Evolutionary conservation across 2,888 invertebrate species (phyloP).

Genomic region (Drosophila mimetica): DNA sequence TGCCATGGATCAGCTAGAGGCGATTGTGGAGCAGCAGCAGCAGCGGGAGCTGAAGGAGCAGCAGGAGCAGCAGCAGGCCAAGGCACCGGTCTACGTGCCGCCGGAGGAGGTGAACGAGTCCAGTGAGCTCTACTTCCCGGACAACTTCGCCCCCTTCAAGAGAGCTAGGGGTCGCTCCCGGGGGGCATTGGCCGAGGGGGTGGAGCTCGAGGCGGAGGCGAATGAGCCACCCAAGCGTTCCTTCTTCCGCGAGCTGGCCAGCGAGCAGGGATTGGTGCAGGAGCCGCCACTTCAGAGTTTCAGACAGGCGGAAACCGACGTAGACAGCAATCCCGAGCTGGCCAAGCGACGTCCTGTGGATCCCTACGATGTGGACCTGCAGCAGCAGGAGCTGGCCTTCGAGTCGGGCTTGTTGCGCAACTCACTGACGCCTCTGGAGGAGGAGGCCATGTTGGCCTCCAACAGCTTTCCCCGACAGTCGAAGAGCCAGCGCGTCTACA

Average conservation of each 20-base stretch:
- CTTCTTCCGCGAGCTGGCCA: constrained; percentile 79
- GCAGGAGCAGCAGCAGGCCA: constrained; percentile 27
- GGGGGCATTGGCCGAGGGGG: constrained; percentile 9
- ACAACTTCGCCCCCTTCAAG: constrained; percentile 73
- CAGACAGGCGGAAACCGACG: constrained; percentile 32
- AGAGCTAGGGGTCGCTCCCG: constrained; percentile 51
- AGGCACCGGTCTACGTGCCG: constrained; percentile 64
- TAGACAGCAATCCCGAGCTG: constrained; percentile 41
- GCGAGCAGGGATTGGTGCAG: constrained; percentile 65
- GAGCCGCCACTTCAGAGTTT: constrained; percentile 45
- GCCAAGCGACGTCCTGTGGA: constrained; percentile 53
- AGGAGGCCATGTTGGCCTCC: constrained; percentile 82
- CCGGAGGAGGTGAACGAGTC: constrained; percentile 75
- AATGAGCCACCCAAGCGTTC: constrained; percentile 55
- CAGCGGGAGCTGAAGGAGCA: constrained; percentile 41
- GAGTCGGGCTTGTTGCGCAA: constrained; percentile 73
- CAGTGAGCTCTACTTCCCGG: constrained; percentile 79
- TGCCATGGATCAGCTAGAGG: constrained; percentile 68
- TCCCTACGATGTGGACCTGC: constrained; percentile 34
- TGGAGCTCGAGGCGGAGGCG: neutral
- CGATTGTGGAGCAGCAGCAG: constrained; percentile 64
- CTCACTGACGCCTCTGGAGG: constrained; percentile 76
- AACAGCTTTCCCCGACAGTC: constrained; percentile 71
- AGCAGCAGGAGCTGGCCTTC: constrained; percentile 61
- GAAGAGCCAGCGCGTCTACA: constrained; percentile 85